Base-by-base conservation (phyloP, 2,888 invertebrate species). In the Brachycybe producta region DNA sequence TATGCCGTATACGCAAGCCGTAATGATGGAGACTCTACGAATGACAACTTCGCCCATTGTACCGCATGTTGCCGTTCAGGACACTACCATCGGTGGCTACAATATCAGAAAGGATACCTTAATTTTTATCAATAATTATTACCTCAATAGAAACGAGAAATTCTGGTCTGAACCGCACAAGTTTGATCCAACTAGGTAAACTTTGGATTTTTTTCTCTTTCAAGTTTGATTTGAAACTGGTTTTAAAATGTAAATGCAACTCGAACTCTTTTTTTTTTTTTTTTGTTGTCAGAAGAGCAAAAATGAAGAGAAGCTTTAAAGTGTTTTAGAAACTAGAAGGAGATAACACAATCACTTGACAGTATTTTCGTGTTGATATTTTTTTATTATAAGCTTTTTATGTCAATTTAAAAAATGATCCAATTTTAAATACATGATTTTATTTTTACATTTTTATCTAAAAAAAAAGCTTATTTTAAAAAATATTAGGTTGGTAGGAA, bases 101-200 rank as follows among this genome's bases (percentile, higher is more conserved):
- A 73, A 75, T 0, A 75, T 88, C 0, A 75, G 78, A 43, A 81
- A 81, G 61, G 86, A 82, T 0, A 84, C 86, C 0, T 74, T 86
- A 47, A 76, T 88, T 0, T 82, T 88, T 61, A 77, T 88, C 23
- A 88, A 88, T 62, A 88, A 86, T 62, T 84, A 82, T 63, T 78
- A 80, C 55, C 63, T 88, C 17, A 88, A 88, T 62, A 76, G 76
- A 27, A 82, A 81, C 17, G 70, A 76, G 0, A 70, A 76, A 28
- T 80, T 82, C 57, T 88, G 87, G 87, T 71, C 72, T 0, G 69
- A 78, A 2, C 83, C 87, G 0, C 69, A 76, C 2, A 69, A 73
- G 57, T 90, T 87, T 61, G 74, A 77, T 51, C 88, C 88, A 0
- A 76, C 79, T 56, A 69, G 87, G 55, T 88, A 32, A 41, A 35